Base-by-base conservation (phyloP, 1,140 invertebrate species). In the Danaus plexippus region DNA sequence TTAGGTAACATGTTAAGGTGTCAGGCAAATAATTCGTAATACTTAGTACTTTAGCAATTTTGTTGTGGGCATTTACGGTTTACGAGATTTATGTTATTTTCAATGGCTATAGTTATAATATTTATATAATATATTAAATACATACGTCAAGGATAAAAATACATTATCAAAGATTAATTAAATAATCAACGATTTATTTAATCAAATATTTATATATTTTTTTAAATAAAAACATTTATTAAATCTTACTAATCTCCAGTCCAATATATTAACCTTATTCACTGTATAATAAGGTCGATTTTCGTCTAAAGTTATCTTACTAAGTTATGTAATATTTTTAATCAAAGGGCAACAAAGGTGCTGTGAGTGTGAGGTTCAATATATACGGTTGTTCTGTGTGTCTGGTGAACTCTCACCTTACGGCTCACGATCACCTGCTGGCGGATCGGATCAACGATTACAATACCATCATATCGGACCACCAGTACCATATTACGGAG, bases 311-410 rank as follows among this genome's bases (percentile, higher is more conserved):
- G 13, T 7, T 18, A 48, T 47, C 40, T 61, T 0, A 18, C 42
- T 43, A 44, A 45, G 13, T 7, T 18, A 48, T 47, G 42, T 61
- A 55, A 64, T 54, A 76, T 90, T 88, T n/a, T 80, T 8, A 32
- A 32, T 32, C 22, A 6, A 32, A 96, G 95, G 96, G 96, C 53
- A 98, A 98, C 80, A 98, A 98, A 90, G 97, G 97, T 13, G 96
- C 94, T 2, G 93, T 97, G 0, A 96, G 93, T 71, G 89, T 97
- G 47, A 88, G 97, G 49, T 91, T 98, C 64, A 94, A 93, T 64
- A 88, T 96, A 9, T 95, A 95, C 74, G 96, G 96, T 9, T 92
- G 93, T 61, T 96, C 94, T 11, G 69, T 98, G 32, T 96, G 95
- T 69, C 89, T 97, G 41, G 92, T 98, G 1, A 98, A 98, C 71